phyloP scores from a whole-genome alignment of 2,113 vertebrate genomes.

The Corynorhinus townsendii region DNA sequence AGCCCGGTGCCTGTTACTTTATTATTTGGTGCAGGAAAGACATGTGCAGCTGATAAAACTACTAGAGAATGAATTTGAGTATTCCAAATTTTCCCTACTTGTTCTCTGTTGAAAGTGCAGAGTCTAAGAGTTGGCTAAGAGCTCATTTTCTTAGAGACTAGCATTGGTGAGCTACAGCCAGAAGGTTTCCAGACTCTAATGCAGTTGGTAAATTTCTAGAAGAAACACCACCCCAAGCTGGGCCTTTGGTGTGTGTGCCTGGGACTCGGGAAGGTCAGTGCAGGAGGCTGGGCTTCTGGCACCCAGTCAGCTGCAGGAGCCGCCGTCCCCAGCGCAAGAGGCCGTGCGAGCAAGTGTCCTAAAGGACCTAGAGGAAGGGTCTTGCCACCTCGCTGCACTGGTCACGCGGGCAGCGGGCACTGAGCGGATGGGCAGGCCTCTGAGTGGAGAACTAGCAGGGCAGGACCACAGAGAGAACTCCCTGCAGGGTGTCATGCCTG shows the following conservation, averaged over 20 bases:
- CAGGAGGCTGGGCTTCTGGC: fast-evolving
- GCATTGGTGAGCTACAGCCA: fast-evolving
- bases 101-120: neutral
- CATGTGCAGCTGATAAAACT: fast-evolving
- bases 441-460: fast-evolving
- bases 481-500: neutral
- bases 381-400: neutral
- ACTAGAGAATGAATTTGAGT: fast-evolving
- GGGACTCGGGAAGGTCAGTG: fast-evolving
- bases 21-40: neutral
- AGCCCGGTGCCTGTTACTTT: neutral
- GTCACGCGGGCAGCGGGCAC: neutral
- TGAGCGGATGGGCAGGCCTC: neutral
- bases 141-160: neutral
- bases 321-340: neutral
- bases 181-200: neutral
- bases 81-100: fast-evolving
- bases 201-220: neutral
- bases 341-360: neutral
- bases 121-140: too few species aligned
- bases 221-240: fast-evolving
- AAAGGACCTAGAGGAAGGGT: neutral
- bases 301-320: neutral
- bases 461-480: neutral
- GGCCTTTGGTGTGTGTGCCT: neutral